Conservation (phyloP, 1,140 invertebrate genomes). For the Rhopalosiphum maidis region DNA sequence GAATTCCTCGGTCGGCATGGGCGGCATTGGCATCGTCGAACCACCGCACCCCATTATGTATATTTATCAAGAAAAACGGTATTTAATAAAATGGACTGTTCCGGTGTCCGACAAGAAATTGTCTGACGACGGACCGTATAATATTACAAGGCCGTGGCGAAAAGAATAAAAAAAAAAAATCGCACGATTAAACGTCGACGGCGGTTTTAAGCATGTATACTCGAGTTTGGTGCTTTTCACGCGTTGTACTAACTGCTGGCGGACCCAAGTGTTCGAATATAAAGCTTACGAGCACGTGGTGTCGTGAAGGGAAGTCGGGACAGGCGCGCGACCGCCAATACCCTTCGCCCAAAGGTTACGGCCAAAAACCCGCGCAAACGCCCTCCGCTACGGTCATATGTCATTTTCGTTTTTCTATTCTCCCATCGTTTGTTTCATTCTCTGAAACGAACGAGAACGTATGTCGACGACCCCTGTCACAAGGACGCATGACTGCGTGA, state of each 20-base stretch:
- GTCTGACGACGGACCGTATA: not conserved
- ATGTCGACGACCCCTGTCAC: not conserved
- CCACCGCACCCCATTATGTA: slow-evolving; percentile 35
- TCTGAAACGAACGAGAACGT: not conserved
- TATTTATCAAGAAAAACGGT: not conserved
- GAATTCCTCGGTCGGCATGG: slow-evolving; percentile 4
- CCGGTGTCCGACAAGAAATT: not conserved
- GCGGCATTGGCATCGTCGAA: slow-evolving; percentile 40
- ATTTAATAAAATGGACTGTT: not conserved
- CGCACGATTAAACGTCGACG: not conserved
- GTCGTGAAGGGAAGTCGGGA: not conserved
- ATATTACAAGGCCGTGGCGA: not conserved
- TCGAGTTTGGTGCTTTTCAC: slow-evolving; percentile 1
- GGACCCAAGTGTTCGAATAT: not conserved
- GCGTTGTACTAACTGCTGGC: not conserved
- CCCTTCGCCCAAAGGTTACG: not conserved
- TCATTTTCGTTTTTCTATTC: not conserved
- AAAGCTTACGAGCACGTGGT: slow-evolving; percentile 30
- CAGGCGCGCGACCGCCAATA: not conserved
- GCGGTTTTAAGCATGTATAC: not conserved
- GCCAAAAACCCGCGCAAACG: slow-evolving; percentile 5
- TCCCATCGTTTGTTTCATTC: not conserved
- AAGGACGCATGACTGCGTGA: not conserved
- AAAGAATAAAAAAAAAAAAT: not conserved
- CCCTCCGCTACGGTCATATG: not conserved